These are phyloP conservation scores for Troglohyphantes excavatus DNA, from an alignment of 2,888 invertebrate species.

Conservation along the genomic window DNA sequence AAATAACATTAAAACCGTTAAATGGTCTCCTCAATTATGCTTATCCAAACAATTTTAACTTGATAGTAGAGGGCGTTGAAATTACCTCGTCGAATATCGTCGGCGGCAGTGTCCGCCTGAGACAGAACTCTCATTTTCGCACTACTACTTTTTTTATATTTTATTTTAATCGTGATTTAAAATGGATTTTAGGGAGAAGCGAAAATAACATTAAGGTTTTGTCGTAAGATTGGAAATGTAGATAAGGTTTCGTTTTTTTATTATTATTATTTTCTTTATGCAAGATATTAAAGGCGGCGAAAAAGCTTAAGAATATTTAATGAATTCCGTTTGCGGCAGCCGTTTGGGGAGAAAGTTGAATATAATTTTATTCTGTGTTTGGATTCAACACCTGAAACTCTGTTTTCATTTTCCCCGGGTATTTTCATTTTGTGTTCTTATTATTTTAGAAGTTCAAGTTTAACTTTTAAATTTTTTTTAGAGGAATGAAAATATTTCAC, in stretches of 20 bases:
- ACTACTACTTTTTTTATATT: slow-evolving; percentile 1
- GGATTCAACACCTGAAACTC: too few species aligned
- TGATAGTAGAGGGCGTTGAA: slow-evolving; percentile 31
- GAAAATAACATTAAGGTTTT: slow-evolving; percentile 23
- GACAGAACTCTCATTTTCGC: neutral
- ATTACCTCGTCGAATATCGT: slow-evolving; percentile 30
- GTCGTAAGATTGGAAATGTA: slow-evolving; percentile 13
- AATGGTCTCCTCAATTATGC: slow-evolving; percentile 71
- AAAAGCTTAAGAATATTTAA: neutral
- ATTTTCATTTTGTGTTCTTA: too few species aligned
- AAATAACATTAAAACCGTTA: slow-evolving; percentile 73
- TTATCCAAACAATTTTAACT: slow-evolving; percentile 75
- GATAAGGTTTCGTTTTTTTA: slow-evolving; percentile 22
- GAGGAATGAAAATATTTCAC: too few species aligned
- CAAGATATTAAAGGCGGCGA: neutral
- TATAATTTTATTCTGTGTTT: neutral
- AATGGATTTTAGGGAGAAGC: slow-evolving; percentile 55
- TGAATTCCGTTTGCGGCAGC: neutral
- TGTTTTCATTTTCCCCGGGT: too few species aligned
- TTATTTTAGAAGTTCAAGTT: too few species aligned
- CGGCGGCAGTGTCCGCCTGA: slow-evolving; percentile 4
- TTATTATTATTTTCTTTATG: too few species aligned
- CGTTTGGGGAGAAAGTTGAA: neutral
- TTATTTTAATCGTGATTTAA: slow-evolving; percentile 63
- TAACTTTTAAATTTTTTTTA: too few species aligned